Evolutionary conservation across 2,113 vertebrate genomes (phyloP).

Genomic region (Chunga burmeisteri): DNA sequence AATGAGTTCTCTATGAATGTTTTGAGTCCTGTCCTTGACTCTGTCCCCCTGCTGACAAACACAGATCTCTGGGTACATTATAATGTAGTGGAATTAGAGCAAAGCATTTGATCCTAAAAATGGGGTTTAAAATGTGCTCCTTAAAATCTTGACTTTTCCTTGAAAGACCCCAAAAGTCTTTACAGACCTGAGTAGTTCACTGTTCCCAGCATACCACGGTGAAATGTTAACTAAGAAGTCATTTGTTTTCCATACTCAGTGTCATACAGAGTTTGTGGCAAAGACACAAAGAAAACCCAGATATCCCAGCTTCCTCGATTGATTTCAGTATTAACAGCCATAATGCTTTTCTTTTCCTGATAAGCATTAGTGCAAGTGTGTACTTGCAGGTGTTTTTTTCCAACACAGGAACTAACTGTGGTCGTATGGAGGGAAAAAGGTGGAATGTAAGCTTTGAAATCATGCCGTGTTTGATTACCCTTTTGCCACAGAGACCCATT

Average conservation of each 20-base stretch:
- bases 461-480: background rate
- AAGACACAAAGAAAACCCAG: background rate
- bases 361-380: background rate
- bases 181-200: background rate
- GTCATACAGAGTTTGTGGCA: background rate
- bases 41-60: background rate
- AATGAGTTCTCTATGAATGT: background rate
- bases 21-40: background rate
- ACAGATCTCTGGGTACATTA: background rate
- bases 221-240: background rate
- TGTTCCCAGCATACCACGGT: background rate
- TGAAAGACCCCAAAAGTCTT: background rate
- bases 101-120: background rate
- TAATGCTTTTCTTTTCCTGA: background rate
- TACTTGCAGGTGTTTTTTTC: background rate
- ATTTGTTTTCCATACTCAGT: background rate
- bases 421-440: background rate
- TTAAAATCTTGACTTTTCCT: background rate
- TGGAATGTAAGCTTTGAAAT: background rate
- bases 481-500: background rate
- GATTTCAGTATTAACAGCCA: background rate
- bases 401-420: background rate
- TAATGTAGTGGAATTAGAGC: background rate
- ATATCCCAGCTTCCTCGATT: background rate
- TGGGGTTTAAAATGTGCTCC: background rate